These are phyloP conservation scores for Henricia sp. DNA, from an alignment of 53 echinoderm and acorn worm species.

Conservation along the genomic window DNA sequence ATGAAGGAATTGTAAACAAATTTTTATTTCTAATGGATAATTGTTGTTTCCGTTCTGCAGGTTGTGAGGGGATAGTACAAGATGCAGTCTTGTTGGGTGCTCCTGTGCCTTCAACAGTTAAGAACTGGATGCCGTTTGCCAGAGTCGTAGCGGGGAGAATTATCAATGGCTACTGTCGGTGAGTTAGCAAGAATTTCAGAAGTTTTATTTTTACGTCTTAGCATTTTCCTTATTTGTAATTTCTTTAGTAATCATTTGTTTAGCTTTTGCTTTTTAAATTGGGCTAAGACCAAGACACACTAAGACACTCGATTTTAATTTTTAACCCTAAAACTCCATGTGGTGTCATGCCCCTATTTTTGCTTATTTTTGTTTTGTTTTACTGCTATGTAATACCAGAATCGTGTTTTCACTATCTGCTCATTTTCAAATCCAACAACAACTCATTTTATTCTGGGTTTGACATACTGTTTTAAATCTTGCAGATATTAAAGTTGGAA, in stretches of 20 bases:
- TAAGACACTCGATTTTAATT: neutral
- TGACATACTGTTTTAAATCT: too few relatives aligned
- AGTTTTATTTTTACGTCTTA: too few relatives aligned
- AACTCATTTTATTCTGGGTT: too few relatives aligned
- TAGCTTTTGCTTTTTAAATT: neutral
- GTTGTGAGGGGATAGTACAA: slow-evolving; percentile 78
- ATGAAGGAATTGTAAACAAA: too few relatives aligned
- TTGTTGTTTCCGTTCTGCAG: slow-evolving; percentile 21
- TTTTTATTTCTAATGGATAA: neutral
- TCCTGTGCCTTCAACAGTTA: slow-evolving; percentile 67
- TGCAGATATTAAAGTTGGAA: too few relatives aligned
- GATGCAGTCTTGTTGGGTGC: slow-evolving; percentile 88
- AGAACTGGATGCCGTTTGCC: slow-evolving; percentile 76
- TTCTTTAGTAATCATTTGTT: neutral
- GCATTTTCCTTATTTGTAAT: too few relatives aligned
- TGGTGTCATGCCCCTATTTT: neutral
- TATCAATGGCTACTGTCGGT: slow-evolving; percentile 89
- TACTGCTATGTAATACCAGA: too few relatives aligned
- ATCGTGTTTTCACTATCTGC: too few relatives aligned
- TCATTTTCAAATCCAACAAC: too few relatives aligned
- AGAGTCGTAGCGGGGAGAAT: slow-evolving; percentile 92
- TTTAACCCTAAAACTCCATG: neutral
- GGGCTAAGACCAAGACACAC: neutral
- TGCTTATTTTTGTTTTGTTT: too few relatives aligned
- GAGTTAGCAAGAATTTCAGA: neutral